Evolutionary conservation across 2,113 vertebrate genomes (phyloP).

Genomic region (Bubo scandiacus): DNA sequence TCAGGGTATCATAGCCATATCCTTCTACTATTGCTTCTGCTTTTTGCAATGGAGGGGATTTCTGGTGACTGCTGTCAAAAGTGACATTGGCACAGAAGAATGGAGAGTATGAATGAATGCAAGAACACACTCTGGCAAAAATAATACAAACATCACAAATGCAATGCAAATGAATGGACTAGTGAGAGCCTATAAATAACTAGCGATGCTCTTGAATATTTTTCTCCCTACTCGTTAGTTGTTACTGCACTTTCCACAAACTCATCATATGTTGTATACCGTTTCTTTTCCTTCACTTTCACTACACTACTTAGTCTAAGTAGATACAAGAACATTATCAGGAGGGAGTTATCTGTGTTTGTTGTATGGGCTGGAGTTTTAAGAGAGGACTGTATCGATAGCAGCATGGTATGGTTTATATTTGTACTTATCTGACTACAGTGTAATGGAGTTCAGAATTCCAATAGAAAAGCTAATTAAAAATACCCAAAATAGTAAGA

Average conservation of each 20-base stretch:
- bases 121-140: neutral
- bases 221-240: neutral
- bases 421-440: conserved; percentile 21
- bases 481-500: neutral
- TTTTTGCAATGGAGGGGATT: neutral
- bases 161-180: neutral
- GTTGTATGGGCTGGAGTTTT: neutral
- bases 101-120: neutral
- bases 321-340: conserved; percentile 48
- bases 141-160: neutral
- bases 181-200: neutral
- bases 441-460: conserved; percentile 2
- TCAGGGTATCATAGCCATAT: neutral
- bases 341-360: neutral
- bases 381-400: conserved; percentile 20
- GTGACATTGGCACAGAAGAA: neutral
- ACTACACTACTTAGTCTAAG: conserved; percentile 38
- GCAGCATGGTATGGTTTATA: neutral
- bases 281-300: neutral
- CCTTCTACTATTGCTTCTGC: neutral
- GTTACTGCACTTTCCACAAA: neutral
- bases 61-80: neutral
- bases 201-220: neutral
- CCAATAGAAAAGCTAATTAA: neutral
- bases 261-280: neutral